These are phyloP conservation scores for Mugil cephalus DNA, from an alignment of 2,113 vertebrate species.

Conservation along the genomic window DNA sequence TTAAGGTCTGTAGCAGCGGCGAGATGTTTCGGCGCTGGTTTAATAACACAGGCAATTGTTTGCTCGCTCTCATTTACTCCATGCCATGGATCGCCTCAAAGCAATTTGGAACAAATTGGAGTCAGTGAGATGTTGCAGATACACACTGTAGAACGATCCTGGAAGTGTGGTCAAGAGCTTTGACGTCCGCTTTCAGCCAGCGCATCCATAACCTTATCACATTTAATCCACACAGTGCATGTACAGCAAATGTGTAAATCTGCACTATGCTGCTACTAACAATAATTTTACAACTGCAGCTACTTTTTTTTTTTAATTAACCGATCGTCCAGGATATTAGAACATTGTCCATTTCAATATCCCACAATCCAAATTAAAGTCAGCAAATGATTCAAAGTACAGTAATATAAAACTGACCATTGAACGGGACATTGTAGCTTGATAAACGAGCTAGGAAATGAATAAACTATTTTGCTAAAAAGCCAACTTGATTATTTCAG, in stretches of 20 bases:
- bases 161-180: slow-evolving; percentile 10
- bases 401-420: too few relatives aligned
- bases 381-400: too few relatives aligned
- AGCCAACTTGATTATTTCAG: too few relatives aligned
- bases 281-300: background rate
- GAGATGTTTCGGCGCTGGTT: slow-evolving; percentile 31
- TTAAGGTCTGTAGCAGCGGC: slow-evolving; percentile 44
- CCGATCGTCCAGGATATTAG: background rate
- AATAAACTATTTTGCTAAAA: too few relatives aligned
- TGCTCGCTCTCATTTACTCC: slow-evolving; percentile 50
- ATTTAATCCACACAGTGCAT: background rate
- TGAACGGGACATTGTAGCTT: too few relatives aligned
- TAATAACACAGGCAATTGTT: slow-evolving; percentile 55
- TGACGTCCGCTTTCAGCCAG: slow-evolving; percentile 4
- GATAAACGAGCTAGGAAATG: too few relatives aligned
- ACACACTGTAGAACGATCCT: slow-evolving; percentile 24
- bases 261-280: too few relatives aligned
- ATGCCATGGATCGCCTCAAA: slow-evolving; percentile 37
- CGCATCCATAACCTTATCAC: background rate
- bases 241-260: background rate
- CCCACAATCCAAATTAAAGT: too few relatives aligned
- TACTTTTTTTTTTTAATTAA: background rate
- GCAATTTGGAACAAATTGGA: slow-evolving; percentile 58
- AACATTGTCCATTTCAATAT: too few relatives aligned
- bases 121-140: slow-evolving; percentile 43